Conservation (phyloP, 2,888 invertebrate species). For the Dioctria linearis region DNA sequence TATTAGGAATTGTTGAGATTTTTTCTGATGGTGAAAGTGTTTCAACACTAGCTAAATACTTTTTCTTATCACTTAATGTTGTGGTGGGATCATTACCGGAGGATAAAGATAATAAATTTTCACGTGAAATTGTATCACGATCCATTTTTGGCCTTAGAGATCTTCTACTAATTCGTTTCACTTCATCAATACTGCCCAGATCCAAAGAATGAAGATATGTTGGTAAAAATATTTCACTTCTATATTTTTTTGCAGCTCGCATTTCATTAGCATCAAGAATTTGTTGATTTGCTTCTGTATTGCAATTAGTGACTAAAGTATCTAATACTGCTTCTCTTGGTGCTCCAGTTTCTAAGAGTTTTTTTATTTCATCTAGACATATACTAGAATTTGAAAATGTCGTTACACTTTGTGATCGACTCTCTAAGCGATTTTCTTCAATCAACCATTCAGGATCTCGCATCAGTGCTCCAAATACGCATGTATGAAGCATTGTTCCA, state of each 20-base stretch:
- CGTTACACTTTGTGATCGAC: constrained; percentile 70
- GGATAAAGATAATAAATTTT: constrained; percentile 68
- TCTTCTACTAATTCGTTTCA: constrained; percentile 67
- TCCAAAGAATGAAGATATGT: constrained; percentile 68
- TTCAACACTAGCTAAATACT: constrained; percentile 68
- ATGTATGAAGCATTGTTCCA: constrained; percentile 87
- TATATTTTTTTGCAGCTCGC: constrained; percentile 66
- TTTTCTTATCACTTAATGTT: constrained; percentile 61
- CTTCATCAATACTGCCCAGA: constrained; percentile 66
- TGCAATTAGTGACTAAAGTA: constrained; percentile 69
- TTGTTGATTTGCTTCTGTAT: constrained; percentile 71
- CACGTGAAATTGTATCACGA: constrained; percentile 66
- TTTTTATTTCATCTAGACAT: constrained; percentile 74
- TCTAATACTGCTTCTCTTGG: constrained; percentile 70
- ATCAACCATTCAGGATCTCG: constrained; percentile 86
- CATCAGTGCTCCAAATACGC: constrained; percentile 90
- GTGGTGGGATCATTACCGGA: constrained; percentile 60
- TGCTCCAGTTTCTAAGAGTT: constrained; percentile 79
- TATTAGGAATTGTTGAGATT: constrained; percentile 56
- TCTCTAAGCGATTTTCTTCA: constrained; percentile 70
- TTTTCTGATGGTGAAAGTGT: constrained; percentile 70
- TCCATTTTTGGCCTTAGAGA: constrained; percentile 67
- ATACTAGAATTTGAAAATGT: constrained; percentile 71
- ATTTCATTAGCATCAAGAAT: constrained; percentile 67
- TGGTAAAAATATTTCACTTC: constrained; percentile 69